Base-by-base conservation (phyloP, 2,888 invertebrate species). In the Eilema caniola region DNA sequence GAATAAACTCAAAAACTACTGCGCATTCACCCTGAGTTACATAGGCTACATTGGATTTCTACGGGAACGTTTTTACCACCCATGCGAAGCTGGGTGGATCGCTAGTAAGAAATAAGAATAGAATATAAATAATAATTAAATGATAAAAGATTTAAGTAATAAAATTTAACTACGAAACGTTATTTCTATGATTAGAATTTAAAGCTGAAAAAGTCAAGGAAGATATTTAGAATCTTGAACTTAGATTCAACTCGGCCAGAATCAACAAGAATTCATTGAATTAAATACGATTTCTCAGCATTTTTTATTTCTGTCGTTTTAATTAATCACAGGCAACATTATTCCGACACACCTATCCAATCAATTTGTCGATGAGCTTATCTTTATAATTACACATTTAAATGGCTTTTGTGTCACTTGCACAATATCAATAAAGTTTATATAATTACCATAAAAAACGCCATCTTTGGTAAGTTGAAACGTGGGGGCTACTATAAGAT, bases 351-450 rank as follows among this genome's bases (percentile, higher is more conserved):
- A 47, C 16, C 41, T 23, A 47, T 59, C 5, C 25, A 60, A 60
- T 28, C 20, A 60, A 41, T 28, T 41, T 67, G 57, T 65, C 33
- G 14, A 33, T 65, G 5, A 8, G 57, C 59, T 66, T 62, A 62
- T 69, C 57, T 62, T 28, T 47, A 66, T 68, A 63, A 62, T 53
- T 10, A 53, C 53, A 57, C 28, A 65, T 61, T 28, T 7, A 25
- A 70, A 66, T 66, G 31, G 57, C 56, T 53, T 23, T 53, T 37
- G 47, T 62, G 41, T 25, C 65, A 60, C 69, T 63, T 65, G 53
- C 24, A 61, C 47, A 62, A 67, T 70, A 53, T 63, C 63, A 64
- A 64, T 74, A 71, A 61, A 73, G n/a, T 71, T 64, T 31, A 56
- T 64, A 64, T 71, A 74, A 71, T 71, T 64, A 71, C 14, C 24